A percentile compares a stretch with the other conserved stretches of the same genome.
Evolutionary conservation across 1,140 invertebrate genomes (phyloP).

Genomic region (Trachymyrmex septentrionalis): DNA sequence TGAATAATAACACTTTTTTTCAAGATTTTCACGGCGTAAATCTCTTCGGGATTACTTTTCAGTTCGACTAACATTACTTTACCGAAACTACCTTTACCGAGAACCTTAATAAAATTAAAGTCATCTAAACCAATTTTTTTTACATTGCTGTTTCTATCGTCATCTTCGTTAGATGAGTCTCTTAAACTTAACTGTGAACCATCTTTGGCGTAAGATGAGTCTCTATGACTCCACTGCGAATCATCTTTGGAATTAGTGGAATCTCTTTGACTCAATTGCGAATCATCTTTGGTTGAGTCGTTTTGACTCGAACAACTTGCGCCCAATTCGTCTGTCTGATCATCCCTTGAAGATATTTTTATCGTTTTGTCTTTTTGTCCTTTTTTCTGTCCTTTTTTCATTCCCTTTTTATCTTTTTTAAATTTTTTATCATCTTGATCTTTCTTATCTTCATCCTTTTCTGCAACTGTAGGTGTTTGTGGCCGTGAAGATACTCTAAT

Average conservation of each 20-base stretch:
- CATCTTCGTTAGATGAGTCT: constrained; percentile 44
- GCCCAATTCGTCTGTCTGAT: neutral
- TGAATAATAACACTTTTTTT: constrained; percentile 99
- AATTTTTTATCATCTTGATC: neutral
- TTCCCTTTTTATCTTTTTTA: constrained; percentile 17
- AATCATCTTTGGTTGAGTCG: constrained; percentile 35
- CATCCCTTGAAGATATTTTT: neutral
- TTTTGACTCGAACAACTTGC: neutral
- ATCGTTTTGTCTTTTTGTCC: neutral
- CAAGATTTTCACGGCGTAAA: constrained; percentile 99
- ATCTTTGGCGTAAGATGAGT: too few species aligned
- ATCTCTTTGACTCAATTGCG: too few species aligned
- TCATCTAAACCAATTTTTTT: constrained; percentile 93
- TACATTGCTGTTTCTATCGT: constrained; percentile 78
- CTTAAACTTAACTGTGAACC: constrained; percentile 61
- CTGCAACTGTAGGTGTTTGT: constrained; percentile 61
- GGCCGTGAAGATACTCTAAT: constrained; percentile 74
- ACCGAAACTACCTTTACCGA: constrained; percentile 99
- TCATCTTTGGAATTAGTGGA: too few species aligned
- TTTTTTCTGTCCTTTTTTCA: constrained; percentile 15
- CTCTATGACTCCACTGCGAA: too few species aligned
- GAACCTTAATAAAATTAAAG: constrained; percentile 98
- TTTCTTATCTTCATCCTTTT: neutral
- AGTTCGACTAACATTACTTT: constrained; percentile 99
- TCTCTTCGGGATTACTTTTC: constrained; percentile 95